These are phyloP conservation scores for Pinctada fucata DNA, from an alignment of 2,888 invertebrate genomes.

Conservation along the genomic window DNA sequence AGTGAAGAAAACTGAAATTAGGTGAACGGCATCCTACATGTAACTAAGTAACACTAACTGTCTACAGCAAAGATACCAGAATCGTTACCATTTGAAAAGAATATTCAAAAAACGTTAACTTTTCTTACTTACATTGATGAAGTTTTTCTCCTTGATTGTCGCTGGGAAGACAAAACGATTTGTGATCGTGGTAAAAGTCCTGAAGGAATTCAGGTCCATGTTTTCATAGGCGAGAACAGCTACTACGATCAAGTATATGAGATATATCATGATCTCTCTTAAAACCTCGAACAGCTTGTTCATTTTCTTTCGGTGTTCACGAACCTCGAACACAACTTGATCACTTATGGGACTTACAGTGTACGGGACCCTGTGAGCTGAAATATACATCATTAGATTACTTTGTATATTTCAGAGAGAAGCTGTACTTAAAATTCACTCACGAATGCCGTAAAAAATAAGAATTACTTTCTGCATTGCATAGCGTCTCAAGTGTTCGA, in stretches of 20 bases:
- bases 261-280: conserved; percentile 29
- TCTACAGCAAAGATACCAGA: no score
- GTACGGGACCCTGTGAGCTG: conserved; percentile 22
- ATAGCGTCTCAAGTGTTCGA: no score
- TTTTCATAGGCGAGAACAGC: conserved; percentile 33
- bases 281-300: conserved; percentile 37
- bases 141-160: conserved; percentile 20
- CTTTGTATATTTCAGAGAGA: no score
- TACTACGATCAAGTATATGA: conserved; percentile 25
- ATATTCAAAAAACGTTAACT: no score
- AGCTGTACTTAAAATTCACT: no score
- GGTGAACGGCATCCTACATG: no score
- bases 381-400: background rate
- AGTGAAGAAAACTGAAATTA: no score
- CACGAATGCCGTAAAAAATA: no score
- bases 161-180: conserved; percentile 23
- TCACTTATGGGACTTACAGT: conserved; percentile 23
- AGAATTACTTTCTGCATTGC: no score
- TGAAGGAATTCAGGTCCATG: conserved; percentile 28
- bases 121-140: conserved; percentile 19
- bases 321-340: conserved; percentile 36
- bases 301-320: conserved; percentile 43
- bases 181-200: conserved; percentile 10
- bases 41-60: no score
- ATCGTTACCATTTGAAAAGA: no score